Base-by-base conservation (phyloP, 2,888 invertebrate species). In the Tethea ocularis region DNA sequence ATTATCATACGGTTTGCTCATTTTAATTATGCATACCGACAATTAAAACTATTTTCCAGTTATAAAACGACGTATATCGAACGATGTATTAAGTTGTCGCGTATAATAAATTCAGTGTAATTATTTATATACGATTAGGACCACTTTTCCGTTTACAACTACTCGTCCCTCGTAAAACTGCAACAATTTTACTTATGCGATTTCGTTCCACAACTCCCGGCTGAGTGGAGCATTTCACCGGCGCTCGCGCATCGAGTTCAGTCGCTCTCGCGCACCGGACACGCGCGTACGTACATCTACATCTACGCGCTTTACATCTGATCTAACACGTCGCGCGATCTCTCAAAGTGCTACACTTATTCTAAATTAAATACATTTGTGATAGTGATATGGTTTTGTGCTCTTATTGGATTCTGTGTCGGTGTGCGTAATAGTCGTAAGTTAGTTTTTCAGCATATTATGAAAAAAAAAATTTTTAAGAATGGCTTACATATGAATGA, bases 361-460 rank as follows among this genome's bases (percentile, higher is more conserved):
- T 71, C 67, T 75, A 76, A 75, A 78, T 74, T 74, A 80, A 76
- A 82, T 74, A 78, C 83, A 77, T 67, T 77, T 86, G 91, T 91
- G 91, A 85, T 79, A 90, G 92, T 93, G 92, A 89, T 86, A 91
- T 92, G 91, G 82, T 91, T 91, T 77, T 86, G 92, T 93, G 92
- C 80, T 83, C 74, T 76, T 78, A 83, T 88, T 83, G 91, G 91
- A 91, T 92, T 84, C 86, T 75, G 76, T 87, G 82, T 81, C 83
- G 75, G 86, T 84, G 80, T 77, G 73, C 78, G 81, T 84, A 78
- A 81, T 75, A 78, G 86, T 82, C 83, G 90, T 89, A 86, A 88
- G 90, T 88, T 13, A 15, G 61, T 64, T 61, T 20, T 55, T 46
- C 15, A 53, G 4, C 0, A 13, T 20, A n/a, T 17, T 13, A 33